Percentiles rank a stretch among this genome's conserved stretches.
These are phyloP conservation scores for Xenops minutus DNA, from an alignment of 2,797 vertebrate species.

Conservation along the genomic window DNA sequence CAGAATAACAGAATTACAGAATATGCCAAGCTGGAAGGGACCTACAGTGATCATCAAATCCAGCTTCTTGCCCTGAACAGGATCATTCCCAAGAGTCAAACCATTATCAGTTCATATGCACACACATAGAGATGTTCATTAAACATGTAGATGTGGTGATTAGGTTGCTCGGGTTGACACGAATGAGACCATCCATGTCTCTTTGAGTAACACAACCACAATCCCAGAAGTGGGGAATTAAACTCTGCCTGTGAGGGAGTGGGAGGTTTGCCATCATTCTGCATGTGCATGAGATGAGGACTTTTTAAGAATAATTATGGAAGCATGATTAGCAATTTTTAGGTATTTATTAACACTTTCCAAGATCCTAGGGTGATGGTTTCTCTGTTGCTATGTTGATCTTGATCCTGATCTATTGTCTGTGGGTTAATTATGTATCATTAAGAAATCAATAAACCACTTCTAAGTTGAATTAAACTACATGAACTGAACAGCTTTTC, in stretches of 20 bases:
- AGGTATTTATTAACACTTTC: not conserved
- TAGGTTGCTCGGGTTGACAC: not conserved
- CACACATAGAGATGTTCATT: not conserved
- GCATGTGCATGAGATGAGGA: not conserved
- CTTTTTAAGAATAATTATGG: not conserved
- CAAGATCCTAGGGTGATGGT: not conserved
- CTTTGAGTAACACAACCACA: not conserved
- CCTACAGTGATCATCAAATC: not conserved
- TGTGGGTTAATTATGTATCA: not conserved
- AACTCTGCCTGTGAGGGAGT: not conserved
- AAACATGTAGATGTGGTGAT: not conserved
- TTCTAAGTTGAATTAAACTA: not conserved
- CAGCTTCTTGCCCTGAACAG: not conserved
- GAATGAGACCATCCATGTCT: not conserved
- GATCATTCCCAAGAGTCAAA: not conserved
- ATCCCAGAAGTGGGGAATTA: not conserved
- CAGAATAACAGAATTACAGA: not conserved
- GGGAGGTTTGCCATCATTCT: not conserved
- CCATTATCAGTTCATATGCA: not conserved
- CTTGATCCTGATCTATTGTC: not conserved
- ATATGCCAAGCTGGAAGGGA: not conserved
- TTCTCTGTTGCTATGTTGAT: not conserved
- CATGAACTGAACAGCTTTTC: not conserved
- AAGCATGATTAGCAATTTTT: not conserved
- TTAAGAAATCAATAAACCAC: not conserved